Base-by-base conservation (phyloP, 1,140 invertebrate genomes). In the Globodera ellingtonae region DNA sequence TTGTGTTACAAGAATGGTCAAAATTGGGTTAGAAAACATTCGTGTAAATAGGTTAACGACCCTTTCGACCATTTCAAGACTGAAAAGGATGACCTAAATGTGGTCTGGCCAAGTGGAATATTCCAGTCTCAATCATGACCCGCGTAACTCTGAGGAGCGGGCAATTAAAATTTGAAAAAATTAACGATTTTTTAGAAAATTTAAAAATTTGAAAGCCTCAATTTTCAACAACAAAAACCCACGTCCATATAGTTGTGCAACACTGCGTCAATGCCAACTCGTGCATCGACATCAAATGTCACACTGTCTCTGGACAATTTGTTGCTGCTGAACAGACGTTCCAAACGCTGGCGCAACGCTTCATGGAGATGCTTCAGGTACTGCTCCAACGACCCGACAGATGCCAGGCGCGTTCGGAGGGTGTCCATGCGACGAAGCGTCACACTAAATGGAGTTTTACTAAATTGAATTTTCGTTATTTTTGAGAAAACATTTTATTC, bases 221-320 rank as follows among this genome's bases (percentile, higher is more conserved):
- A 35, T 35, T 35, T 35, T 35, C 35, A 59, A 59, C 5, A 18
- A 1, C 18, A 18, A 72, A 46, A 35, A 59, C 82, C 69, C 65
- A 84, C 82, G 78, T 85, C 96, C 81, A 98, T 90, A 88, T 98
- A 98, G 89, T 98, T 98, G 24, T 94, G 94, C 0, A 96, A 90
- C 2, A 95, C 94, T 90, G 98, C 96, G 75, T 89, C 88, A 76
- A 89, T 89, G 69, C 89, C 87, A 3, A 18, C 15, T 50, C 59
- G 9, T 72, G 67, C 59, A 59, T 82, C 75, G 18, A 35, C 6
- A 10, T 82, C 56, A 13, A 13, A 71, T 69, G 35, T 65, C 74
- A 21, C 62, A 15, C 24, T 69, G 0, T 9, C 9, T 18, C 13
- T 10, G n/a, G 24, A n/a, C 46, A 44, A 15, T 72, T 81, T 76